Evolutionary conservation across 2,888 invertebrate species (phyloP), one percentile per base, ranked within the genome.

Genomic region (Scaptodrosophila latifasciaeformis): DNA sequence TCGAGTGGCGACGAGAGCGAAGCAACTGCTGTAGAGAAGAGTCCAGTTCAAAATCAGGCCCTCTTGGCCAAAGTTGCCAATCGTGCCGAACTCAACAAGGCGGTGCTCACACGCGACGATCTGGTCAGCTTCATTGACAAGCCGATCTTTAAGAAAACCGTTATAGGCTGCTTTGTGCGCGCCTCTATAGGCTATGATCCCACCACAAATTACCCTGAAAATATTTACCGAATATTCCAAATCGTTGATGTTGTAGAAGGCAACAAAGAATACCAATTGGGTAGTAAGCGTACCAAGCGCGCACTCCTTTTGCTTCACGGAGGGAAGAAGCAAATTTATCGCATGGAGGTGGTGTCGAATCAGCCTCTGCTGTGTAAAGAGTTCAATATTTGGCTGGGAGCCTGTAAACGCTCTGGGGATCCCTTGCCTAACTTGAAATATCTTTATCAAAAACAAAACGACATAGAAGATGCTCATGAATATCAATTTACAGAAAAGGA

Each of bases 161-260:
- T 70, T 0, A 17, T 44, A 3, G 57, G 54, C 18, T 62, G 65
- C 50, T 70, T 59, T 30, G 67, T 69, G 2, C 64, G 67, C 15
- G 19, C 64, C 9, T 53, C 46, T 18, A 15, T 55, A 1, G 48
- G 61, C 6, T 5, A 40, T 1, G 18, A 40, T 1, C 18, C 29
- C 10, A 30, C 24, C 24, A 7, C 3, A 3, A 5, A 7, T 3
- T 3, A 7, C 17, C 4, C 4, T 5, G 42, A 43, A 6, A 6
- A 15, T 6, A n/a, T 57, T 10, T 57, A 59, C 18, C 54, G 62
- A 1, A 18, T 63, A 0, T 27, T 35, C 0, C 52, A 49, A 17
- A 58, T 70, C 4, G 13, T 34, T 2, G 51, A 27, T 1, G n/a
- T 70, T 3, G 17, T 43, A 1, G 13, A 24, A 4, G 12, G 10